Evolutionary conservation across 2,113 vertebrate genomes (phyloP).

Genomic region (Nerophis lumbriciformis): DNA sequence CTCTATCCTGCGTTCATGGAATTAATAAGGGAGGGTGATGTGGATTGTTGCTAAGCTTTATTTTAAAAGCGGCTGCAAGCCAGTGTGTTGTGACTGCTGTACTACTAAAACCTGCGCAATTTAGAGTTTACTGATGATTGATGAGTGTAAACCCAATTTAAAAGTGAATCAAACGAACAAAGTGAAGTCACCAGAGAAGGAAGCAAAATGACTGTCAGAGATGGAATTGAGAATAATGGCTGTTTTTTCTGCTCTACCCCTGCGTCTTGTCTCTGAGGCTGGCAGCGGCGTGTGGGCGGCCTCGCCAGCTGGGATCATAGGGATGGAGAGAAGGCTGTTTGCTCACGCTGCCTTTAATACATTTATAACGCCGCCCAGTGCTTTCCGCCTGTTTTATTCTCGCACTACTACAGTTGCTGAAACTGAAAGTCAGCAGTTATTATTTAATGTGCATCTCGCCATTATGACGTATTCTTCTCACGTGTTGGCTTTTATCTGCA

Average conservation of each 20-base stretch:
- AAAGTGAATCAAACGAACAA: not conserved
- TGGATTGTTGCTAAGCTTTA: slow-evolving; percentile 63
- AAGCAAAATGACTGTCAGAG: slow-evolving; percentile 34
- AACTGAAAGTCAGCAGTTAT: slow-evolving; percentile 49
- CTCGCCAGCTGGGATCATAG: slow-evolving; percentile 68
- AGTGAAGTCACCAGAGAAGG: slow-evolving; percentile 14
- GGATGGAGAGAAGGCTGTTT: slow-evolving; percentile 63
- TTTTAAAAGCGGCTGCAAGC: slow-evolving; percentile 38
- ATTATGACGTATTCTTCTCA: slow-evolving; percentile 33
- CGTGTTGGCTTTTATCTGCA: slow-evolving; percentile 26
- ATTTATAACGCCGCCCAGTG: slow-evolving; percentile 59
- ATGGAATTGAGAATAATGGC: slow-evolving; percentile 53
- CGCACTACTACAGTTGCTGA: slow-evolving; percentile 33
- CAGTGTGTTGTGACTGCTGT: slow-evolving; percentile 1
- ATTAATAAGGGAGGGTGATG: slow-evolving; percentile 61
- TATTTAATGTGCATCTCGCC: slow-evolving; percentile 44
- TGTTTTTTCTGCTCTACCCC: slow-evolving; percentile 48
- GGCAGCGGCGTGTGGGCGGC: slow-evolving; percentile 65
- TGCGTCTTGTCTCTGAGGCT: slow-evolving; percentile 62
- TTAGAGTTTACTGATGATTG: not conserved
- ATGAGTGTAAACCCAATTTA: slow-evolving; percentile 4
- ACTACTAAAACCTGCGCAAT: not conserved
- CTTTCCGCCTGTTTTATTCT: slow-evolving; percentile 46
- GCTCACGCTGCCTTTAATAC: slow-evolving; percentile 63
- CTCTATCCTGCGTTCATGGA: slow-evolving; percentile 46